phyloP scores from a whole-genome alignment of 1,140 invertebrate species.

The Bradynema listronoti region DNA sequence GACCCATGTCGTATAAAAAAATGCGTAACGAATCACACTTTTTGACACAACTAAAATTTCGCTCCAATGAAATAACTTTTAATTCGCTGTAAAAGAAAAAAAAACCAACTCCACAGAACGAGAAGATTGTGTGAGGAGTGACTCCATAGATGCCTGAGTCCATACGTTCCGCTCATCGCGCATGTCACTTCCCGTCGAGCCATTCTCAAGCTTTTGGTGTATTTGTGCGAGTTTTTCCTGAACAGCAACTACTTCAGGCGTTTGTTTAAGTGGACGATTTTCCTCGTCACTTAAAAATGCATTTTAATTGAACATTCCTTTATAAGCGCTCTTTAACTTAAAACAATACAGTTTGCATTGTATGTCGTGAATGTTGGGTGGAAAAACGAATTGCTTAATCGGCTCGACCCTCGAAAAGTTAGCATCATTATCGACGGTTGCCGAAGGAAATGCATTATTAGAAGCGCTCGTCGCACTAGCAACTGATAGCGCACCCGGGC shows the following conservation, averaged over 20 bases:
- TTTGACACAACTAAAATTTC: slow-evolving; percentile 30
- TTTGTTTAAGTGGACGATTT: slow-evolving; percentile 71
- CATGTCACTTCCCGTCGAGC: slow-evolving; percentile 54
- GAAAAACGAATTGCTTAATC: slow-evolving; percentile 49
- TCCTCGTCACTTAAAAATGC: slow-evolving; percentile 68
- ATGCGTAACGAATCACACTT: slow-evolving; percentile 50
- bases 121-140: slow-evolving; percentile 37
- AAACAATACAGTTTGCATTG: slow-evolving; percentile 69
- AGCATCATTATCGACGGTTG: slow-evolving; percentile 6
- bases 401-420: background rate
- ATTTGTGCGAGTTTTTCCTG: slow-evolving; percentile 61
- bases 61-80: slow-evolving; percentile 3
- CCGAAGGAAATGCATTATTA: background rate
- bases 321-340: slow-evolving; percentile 1
- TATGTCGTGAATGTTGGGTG: slow-evolving; percentile 38
- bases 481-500: slow-evolving; percentile 9
- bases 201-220: slow-evolving; percentile 22
- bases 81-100: background rate
- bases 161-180: slow-evolving; percentile 39
- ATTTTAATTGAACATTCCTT: slow-evolving; percentile 18
- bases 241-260: slow-evolving; percentile 64
- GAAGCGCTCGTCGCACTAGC: background rate
- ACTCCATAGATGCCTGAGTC: slow-evolving; percentile 39
- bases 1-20: slow-evolving; percentile 54
- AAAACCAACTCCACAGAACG: slow-evolving; percentile 15